These are phyloP conservation scores for Nibea coibor DNA, from an alignment of 2,113 vertebrate genomes.

Conservation along the genomic window DNA sequence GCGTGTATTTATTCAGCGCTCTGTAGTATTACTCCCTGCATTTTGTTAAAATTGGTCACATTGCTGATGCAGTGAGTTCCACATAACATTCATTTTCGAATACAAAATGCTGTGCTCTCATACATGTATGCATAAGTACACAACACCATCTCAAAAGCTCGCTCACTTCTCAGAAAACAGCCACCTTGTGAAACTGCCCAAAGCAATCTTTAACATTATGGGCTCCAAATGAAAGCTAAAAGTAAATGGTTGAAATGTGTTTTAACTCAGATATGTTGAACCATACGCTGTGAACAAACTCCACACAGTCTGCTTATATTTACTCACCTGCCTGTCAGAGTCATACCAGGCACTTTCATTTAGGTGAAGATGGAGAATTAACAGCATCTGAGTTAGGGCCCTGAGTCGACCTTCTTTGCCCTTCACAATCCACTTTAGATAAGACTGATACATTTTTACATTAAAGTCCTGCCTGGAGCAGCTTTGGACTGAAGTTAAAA, in stretches of 20 bases:
- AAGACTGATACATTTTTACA: slow-evolving; percentile 1
- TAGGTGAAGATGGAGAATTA: neutral
- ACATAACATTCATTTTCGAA: neutral
- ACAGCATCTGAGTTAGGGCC: neutral
- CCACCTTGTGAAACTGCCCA: neutral
- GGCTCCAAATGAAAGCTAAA: slow-evolving; percentile 11
- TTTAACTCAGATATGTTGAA: neutral
- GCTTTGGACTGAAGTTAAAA: slow-evolving; percentile 2
- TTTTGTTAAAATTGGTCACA: slow-evolving; percentile 1
- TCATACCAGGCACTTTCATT: slow-evolving; percentile 7
- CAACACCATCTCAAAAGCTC: neutral
- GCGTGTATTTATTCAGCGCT: neutral
- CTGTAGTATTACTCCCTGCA: neutral
- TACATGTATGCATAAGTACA: neutral
- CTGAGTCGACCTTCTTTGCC: slow-evolving; percentile 4
- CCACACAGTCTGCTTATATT: slow-evolving; percentile 1
- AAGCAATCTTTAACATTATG: neutral
- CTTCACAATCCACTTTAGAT: slow-evolving; percentile 29
- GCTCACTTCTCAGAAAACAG: neutral
- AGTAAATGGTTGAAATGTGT: neutral
- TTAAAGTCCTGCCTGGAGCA: neutral
- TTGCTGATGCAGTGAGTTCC: neutral
- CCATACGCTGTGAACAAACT: neutral
- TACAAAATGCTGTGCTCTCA: neutral
- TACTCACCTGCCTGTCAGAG: slow-evolving; percentile 2